Conservation (phyloP, 2,888 invertebrate species). For the Eristalis pertinax region DNA sequence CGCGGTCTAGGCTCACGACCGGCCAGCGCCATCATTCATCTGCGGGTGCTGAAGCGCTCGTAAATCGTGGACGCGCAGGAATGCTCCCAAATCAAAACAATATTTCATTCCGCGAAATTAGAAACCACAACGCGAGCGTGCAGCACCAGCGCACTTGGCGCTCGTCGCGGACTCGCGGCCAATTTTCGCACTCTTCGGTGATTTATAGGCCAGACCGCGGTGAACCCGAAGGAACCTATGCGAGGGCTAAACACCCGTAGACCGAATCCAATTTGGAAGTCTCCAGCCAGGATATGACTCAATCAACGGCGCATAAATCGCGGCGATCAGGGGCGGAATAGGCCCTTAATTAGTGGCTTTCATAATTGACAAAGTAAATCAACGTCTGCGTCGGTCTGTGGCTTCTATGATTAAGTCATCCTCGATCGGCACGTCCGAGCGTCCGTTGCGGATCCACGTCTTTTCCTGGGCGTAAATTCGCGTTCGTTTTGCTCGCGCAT, state of each 20-base stretch:
- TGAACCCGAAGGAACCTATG: not conserved
- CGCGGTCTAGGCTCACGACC: slow-evolving; percentile 20
- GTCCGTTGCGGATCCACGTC: slow-evolving; percentile 38
- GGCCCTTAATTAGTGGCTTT: slow-evolving; percentile 69
- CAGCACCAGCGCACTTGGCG: slow-evolving; percentile 5
- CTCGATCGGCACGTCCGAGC: slow-evolving; percentile 3
- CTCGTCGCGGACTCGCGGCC: not conserved
- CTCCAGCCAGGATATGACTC: slow-evolving; percentile 54
- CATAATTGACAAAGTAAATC: slow-evolving; percentile 71
- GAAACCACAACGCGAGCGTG: slow-evolving; percentile 59
- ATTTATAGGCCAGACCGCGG: slow-evolving; percentile 7
- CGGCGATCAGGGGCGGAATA: slow-evolving; percentile 54
- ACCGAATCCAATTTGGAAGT: slow-evolving; percentile 64
- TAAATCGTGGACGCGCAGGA: slow-evolving; percentile 49
- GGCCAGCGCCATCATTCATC: slow-evolving; percentile 54
- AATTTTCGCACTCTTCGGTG: not conserved
- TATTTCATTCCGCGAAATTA: slow-evolving; percentile 70
- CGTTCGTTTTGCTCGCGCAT: slow-evolving; percentile 22
- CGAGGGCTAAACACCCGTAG: not conserved
- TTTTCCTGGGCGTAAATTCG: slow-evolving; percentile 47
- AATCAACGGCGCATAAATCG: slow-evolving; percentile 69
- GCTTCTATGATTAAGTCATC: slow-evolving; percentile 68
- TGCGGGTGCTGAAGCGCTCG: slow-evolving; percentile 40
- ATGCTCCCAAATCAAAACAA: slow-evolving; percentile 60
- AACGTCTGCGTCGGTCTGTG: slow-evolving; percentile 33